Evolutionary conservation across 1,140 invertebrate genomes (phyloP), one percentile per base, ranked within the genome.

Genomic region (Adoxophyes honmai): DNA sequence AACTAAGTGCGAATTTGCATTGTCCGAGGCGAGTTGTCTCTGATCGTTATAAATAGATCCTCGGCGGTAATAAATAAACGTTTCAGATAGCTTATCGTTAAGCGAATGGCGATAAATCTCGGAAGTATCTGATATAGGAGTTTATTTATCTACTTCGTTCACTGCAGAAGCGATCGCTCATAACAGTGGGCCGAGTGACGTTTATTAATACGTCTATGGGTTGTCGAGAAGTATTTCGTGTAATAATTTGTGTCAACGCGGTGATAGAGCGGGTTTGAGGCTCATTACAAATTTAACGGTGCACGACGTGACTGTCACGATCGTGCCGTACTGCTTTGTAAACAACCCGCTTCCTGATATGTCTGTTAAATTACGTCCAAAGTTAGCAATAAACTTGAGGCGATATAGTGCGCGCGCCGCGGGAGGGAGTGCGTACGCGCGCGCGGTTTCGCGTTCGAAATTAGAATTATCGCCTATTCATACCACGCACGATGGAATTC

Each of bases 281-380:
- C 69, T 77, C 65, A 73, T 77, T 73, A 74, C 69, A 58, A 64
- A 64, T 63, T 70, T 80, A 83, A 78, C 74, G 62, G 68, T 74
- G 61, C 69, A 44, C 64, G 76, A 75, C 75, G 52, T 56, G 9
- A 64, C 61, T 74, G 72, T 81, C 74, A 68, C 60, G 59, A 59
- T 15, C 34, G 57, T 74, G 62, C 77, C 72, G 68, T 78, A 81
- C 73, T 56, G 34, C 62, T 44, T 60, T 63, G 72, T 78, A 78
- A 78, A 77, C 66, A 68, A 64, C 62, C 61, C 57, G 67, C 68
- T 69, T 70, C 65, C 63, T 71, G 66, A 73, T 75, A 70, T 59
- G 57, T 69, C 63, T 59, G 59, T 57, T 62, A 73, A 76, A 69
- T 75, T 73, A 70, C 68, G 68, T 60, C 57, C 39, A 48, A 58